Conservation (phyloP, 2,113 vertebrate species). For the Acanthochromis polyacanthus region DNA sequence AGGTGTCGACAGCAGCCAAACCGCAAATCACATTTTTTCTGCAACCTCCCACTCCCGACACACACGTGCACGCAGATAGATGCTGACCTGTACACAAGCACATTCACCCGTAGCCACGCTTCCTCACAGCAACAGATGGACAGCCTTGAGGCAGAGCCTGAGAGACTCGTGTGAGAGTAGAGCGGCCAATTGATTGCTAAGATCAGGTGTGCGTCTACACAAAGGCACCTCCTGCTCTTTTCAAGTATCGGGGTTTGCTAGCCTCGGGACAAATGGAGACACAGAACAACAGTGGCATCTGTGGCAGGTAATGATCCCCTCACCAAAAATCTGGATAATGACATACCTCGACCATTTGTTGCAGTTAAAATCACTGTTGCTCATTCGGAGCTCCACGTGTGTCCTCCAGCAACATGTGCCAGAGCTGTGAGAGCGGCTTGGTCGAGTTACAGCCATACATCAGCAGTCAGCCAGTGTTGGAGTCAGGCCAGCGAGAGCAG, state of each 20-base stretch:
- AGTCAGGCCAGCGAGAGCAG: constrained; percentile 44
- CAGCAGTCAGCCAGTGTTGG: constrained; percentile 54
- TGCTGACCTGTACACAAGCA: constrained; percentile 47
- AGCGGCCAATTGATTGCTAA: constrained; percentile 72
- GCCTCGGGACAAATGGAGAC: constrained; percentile 76
- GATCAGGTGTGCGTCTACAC: constrained; percentile 80
- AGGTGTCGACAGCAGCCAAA: constrained; percentile 48
- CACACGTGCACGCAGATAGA: constrained; percentile 30
- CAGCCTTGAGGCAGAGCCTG: constrained; percentile 75
- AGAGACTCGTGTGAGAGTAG: constrained; percentile 56
- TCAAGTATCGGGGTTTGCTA: constrained; percentile 58
- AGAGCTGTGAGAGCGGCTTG: constrained; percentile 49
- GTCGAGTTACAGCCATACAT: constrained; percentile 53
- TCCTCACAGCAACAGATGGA: constrained; percentile 79
- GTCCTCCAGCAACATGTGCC: constrained; percentile 76
- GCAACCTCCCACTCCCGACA: constrained; percentile 53
- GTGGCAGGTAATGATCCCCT: constrained; percentile 81
- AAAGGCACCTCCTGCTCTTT: constrained; percentile 82
- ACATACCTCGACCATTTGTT: constrained; percentile 79
- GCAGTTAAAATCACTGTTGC: constrained; percentile 82
- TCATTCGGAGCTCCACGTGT: constrained; percentile 59
- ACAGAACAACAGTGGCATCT: constrained; percentile 80
- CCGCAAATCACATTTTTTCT: constrained; percentile 62
- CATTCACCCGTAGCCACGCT: constrained; percentile 50
- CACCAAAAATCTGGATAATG: constrained; percentile 75